A percentile compares a stretch with the other conserved stretches of the same genome.
Conservation (phyloP, 2,888 invertebrate genomes). For the Choreutis nemorana region DNA sequence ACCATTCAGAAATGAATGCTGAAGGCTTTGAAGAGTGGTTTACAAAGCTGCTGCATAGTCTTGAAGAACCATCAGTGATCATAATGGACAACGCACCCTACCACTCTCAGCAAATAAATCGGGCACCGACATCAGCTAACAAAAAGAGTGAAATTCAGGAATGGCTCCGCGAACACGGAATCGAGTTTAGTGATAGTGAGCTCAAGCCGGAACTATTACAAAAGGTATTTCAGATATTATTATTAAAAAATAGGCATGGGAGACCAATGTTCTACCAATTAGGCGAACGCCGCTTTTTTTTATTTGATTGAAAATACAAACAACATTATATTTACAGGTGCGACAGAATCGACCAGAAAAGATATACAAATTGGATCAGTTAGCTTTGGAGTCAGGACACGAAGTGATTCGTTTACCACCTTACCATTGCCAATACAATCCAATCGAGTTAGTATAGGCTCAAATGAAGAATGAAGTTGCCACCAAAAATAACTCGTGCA, state of each 20-base stretch:
- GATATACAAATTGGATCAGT: constrained; percentile 1
- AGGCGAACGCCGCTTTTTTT: no score
- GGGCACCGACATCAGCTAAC: constrained; percentile 3
- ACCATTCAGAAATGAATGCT: constrained; percentile 9
- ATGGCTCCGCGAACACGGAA: constrained; percentile 3
- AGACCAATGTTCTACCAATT: no score
- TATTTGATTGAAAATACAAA: no score
- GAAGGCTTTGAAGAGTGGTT: constrained; percentile 8
- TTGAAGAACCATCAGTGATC: constrained; percentile 8
- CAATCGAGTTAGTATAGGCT: constrained; percentile 6
- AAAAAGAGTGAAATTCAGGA: constrained; percentile 7
- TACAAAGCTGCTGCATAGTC: constrained; percentile 2
- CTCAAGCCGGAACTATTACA: not conserved
- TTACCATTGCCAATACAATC: constrained; percentile 9
- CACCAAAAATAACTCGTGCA: constrained; percentile 2
- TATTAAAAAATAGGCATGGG: no score
- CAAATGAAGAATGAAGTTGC: constrained; percentile 4
- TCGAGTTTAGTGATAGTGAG: constrained; percentile 1
- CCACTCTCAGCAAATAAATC: constrained; percentile 8
- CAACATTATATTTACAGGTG: no score
- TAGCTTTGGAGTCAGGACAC: constrained; percentile 3
- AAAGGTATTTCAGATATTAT: no score
- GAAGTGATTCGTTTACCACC: constrained; percentile 6
- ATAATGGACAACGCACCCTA: no score
- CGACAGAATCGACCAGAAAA: not conserved